phyloP scores from a whole-genome alignment of 2,888 invertebrate genomes.

The Rhaphigaster nebulosa region DNA sequence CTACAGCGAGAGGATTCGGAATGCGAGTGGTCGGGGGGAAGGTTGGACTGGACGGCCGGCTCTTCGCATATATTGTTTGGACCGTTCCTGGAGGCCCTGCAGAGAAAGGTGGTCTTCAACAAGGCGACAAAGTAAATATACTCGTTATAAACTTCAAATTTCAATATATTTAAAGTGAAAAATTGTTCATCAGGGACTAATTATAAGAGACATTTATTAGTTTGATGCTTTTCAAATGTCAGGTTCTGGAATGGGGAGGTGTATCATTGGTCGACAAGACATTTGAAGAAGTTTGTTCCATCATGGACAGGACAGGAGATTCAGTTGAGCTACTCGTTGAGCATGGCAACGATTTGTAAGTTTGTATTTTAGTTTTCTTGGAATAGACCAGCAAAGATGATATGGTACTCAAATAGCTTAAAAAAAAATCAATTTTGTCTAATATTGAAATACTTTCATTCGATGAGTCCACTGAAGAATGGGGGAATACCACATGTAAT shows the following conservation, averaged over 20 bases:
- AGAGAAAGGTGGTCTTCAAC: slow-evolving; percentile 88
- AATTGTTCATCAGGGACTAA: too few relatives aligned
- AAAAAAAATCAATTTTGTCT: too few relatives aligned
- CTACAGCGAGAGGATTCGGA: slow-evolving; percentile 88
- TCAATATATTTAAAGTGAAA: neutral
- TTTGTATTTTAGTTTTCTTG: slow-evolving; percentile 61
- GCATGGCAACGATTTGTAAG: slow-evolving; percentile 79
- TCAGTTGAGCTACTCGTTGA: slow-evolving; percentile 89
- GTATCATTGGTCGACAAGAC: slow-evolving; percentile 90
- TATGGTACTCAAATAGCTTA: neutral
- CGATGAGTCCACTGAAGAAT: too few relatives aligned
- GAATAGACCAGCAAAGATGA: neutral
- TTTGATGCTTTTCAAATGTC: slow-evolving; percentile 60
- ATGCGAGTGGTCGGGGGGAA: slow-evolving; percentile 96
- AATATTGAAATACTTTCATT: too few relatives aligned
- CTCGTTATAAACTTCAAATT: too few relatives aligned
- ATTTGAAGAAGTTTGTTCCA: slow-evolving; percentile 92
- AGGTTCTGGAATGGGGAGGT: slow-evolving; percentile 94
- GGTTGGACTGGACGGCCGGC: slow-evolving; percentile 85
- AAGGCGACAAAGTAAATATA: slow-evolving; percentile 88
- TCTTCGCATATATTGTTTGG: slow-evolving; percentile 93
- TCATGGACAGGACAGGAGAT: slow-evolving; percentile 90
- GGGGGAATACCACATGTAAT: too few relatives aligned
- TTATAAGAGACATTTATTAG: too few relatives aligned
- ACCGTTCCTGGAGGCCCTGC: slow-evolving; percentile 93